These are phyloP conservation scores for Peromyscus melanophrys DNA, from an alignment of 2,797 vertebrate genomes.

Conservation along the genomic window DNA sequence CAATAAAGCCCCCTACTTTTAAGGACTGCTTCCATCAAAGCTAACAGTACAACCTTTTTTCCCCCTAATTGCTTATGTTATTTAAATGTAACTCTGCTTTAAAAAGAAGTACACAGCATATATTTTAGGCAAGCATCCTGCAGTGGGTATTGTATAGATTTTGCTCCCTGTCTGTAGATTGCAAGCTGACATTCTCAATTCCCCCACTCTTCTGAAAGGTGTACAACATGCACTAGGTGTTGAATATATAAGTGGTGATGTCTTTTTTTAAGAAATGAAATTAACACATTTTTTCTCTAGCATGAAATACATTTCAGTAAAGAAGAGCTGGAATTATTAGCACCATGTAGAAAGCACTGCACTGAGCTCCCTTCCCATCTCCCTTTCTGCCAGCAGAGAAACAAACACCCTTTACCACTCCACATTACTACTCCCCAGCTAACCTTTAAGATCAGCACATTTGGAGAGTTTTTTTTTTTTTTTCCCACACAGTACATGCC, in stretches of 20 bases:
- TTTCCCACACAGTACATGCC: neutral
- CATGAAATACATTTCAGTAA: slow-evolving; percentile 30
- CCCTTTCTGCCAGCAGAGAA: slow-evolving; percentile 16
- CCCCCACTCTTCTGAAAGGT: neutral
- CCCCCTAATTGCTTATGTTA: neutral
- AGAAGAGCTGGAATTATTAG: slow-evolving; percentile 53
- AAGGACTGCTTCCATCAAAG: slow-evolving; percentile 15
- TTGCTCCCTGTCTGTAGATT: neutral
- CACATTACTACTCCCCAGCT: slow-evolving; percentile 5
- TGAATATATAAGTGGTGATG: neutral
- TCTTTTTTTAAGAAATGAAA: slow-evolving; percentile 58
- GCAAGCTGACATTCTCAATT: neutral
- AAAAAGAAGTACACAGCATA: neutral
- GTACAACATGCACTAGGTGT: neutral
- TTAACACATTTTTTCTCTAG: neutral
- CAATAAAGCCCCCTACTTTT: neutral
- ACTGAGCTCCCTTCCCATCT: neutral
- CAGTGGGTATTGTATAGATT: neutral
- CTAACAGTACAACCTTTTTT: neutral
- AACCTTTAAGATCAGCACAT: slow-evolving; percentile 74
- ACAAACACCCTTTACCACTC: slow-evolving; percentile 62
- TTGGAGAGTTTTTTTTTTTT: slow-evolving; percentile 9
- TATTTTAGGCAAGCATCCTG: neutral
- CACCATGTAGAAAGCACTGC: neutral
- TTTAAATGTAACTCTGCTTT: slow-evolving; percentile 16